Percentiles rank a stretch among this genome's conserved stretches.
Conservation (phyloP, 2,888 invertebrate genomes). For the Selenia dentaria region DNA sequence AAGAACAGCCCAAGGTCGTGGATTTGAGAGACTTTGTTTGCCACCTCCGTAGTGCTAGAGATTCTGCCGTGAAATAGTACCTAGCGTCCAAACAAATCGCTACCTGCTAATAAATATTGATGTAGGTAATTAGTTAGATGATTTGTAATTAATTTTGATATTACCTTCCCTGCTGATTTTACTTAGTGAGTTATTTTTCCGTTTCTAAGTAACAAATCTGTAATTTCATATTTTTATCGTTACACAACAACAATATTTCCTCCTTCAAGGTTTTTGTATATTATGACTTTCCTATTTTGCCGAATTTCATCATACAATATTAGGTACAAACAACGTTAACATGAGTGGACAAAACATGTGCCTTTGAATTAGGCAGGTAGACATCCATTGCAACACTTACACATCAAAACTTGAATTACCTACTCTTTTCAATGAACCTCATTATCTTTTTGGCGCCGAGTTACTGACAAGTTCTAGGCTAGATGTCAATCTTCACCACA, state of each 20-base stretch:
- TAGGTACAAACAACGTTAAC: slow-evolving; percentile 12
- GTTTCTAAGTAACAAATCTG: too few species aligned
- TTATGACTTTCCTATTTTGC: not conserved
- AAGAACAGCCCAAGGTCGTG: too few species aligned
- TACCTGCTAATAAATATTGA: too few species aligned
- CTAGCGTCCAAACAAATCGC: too few species aligned
- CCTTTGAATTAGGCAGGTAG: slow-evolving; percentile 37
- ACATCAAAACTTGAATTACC: slow-evolving; percentile 30
- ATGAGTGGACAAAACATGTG: slow-evolving; percentile 26
- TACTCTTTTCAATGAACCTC: slow-evolving; percentile 58
- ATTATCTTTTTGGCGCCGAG: slow-evolving; percentile 50
- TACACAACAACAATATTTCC: not conserved
- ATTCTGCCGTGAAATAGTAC: too few species aligned
- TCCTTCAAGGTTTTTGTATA: slow-evolving; percentile 7
- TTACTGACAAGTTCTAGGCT: slow-evolving; percentile 63
- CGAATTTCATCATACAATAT: slow-evolving; percentile 21
- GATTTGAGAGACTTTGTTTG: too few species aligned
- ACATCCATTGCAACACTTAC: slow-evolving; percentile 43
- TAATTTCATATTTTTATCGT: too few species aligned
- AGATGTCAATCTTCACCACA: slow-evolving; percentile 44
- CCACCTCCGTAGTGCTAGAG: too few species aligned
- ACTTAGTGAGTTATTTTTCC: too few species aligned
- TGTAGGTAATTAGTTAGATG: too few species aligned
- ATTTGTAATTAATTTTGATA: too few species aligned
- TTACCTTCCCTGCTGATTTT: too few species aligned